These are phyloP conservation scores for Valencia hispanica DNA, from an alignment of 2,797 vertebrate species.

Conservation along the genomic window DNA sequence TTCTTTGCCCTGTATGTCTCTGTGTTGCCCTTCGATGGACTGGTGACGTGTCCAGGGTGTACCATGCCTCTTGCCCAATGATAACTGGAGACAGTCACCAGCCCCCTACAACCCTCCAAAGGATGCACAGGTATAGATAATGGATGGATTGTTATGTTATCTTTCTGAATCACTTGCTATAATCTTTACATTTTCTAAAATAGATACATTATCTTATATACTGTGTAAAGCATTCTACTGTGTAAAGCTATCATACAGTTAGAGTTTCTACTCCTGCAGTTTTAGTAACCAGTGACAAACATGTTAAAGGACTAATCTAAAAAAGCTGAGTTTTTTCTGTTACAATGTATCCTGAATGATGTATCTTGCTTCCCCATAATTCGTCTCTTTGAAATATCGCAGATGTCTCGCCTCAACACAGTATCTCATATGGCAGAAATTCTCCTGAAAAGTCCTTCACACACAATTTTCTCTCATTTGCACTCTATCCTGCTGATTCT, in stretches of 20 bases:
- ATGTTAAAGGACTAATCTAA: conserved; percentile 14
- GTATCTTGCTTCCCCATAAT: conserved; percentile 20
- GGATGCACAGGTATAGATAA: too few relatives aligned
- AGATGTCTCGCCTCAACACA: conserved; percentile 21
- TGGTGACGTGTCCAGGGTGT: too few relatives aligned
- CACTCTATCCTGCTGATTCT: conserved; percentile 56
- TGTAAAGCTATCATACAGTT: neutral
- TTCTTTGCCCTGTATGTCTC: too few relatives aligned
- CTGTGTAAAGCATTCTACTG: neutral
- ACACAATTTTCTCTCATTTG: conserved; percentile 54
- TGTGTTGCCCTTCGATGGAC: too few relatives aligned
- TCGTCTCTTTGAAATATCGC: conserved; percentile 28
- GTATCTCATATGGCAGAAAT: conserved; percentile 33
- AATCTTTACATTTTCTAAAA: neutral
- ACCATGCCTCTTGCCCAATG: too few relatives aligned
- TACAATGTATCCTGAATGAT: conserved; percentile 23
- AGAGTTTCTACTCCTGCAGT: neutral
- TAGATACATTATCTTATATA: neutral
- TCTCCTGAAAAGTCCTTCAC: conserved; percentile 29
- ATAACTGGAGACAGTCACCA: too few relatives aligned
- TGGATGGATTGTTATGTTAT: too few relatives aligned
- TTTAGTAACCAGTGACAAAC: neutral
- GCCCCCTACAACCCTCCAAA: too few relatives aligned
- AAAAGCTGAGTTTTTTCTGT: conserved; percentile 20
- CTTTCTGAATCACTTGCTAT: neutral